These are phyloP conservation scores for Chesias legatella DNA, from an alignment of 2,888 invertebrate genomes.

Conservation along the genomic window DNA sequence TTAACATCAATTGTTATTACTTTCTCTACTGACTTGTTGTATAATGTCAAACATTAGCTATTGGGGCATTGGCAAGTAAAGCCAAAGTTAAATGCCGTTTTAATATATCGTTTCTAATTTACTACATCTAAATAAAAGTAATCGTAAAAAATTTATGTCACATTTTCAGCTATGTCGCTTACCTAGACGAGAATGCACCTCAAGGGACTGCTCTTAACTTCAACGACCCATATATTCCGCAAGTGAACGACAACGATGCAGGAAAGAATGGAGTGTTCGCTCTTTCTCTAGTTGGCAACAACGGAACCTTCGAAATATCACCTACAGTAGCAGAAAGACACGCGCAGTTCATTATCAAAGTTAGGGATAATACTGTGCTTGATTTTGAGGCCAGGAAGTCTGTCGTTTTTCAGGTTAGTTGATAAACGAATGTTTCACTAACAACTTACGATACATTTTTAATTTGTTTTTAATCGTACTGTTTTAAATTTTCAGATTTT, in stretches of 20 bases:
- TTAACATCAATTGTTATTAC: too few species aligned
- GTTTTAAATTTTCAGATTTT: slow-evolving; percentile 79
- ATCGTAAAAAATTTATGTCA: neutral
- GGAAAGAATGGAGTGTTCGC: slow-evolving; percentile 93
- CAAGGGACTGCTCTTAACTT: slow-evolving; percentile 89
- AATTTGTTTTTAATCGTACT: too few species aligned
- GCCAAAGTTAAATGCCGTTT: too few species aligned
- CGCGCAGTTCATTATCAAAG: slow-evolving; percentile 89
- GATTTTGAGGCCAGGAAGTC: slow-evolving; percentile 91
- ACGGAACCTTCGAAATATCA: slow-evolving; percentile 92
- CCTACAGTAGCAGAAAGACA: slow-evolving; percentile 90
- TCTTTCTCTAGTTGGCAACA: slow-evolving; percentile 87
- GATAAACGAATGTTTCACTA: neutral
- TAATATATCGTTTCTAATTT: too few species aligned
- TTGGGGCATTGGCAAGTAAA: too few species aligned
- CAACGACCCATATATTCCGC: slow-evolving; percentile 85
- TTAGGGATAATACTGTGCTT: slow-evolving; percentile 89
- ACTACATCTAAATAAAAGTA: too few species aligned
- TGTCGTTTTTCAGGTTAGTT: slow-evolving; percentile 85
- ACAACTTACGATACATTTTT: too few species aligned
- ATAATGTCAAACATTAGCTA: too few species aligned
- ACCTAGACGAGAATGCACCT: slow-evolving; percentile 89
- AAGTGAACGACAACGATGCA: slow-evolving; percentile 87
- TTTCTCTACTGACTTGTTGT: too few species aligned
- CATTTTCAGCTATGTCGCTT: slow-evolving; percentile 84